phyloP scores from a whole-genome alignment of 2,797 vertebrate genomes.

The Channa striata region DNA sequence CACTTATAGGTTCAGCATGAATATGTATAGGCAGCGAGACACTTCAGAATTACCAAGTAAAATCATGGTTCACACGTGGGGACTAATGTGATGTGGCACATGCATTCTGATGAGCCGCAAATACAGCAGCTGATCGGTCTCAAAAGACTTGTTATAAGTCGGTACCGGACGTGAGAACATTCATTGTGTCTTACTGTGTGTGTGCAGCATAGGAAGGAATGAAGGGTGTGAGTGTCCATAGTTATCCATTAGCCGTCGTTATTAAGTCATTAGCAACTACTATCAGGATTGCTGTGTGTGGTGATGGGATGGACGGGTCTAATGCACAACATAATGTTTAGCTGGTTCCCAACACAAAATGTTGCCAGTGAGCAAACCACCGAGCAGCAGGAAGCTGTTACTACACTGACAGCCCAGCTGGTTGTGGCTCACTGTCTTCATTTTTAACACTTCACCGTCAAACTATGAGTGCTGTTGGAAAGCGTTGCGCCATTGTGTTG shows the following conservation, averaged over 20 bases:
- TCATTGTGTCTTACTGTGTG: constrained; percentile 21
- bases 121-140: constrained; percentile 67
- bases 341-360: constrained; percentile 20
- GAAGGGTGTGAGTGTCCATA: constrained; percentile 11
- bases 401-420: constrained; percentile 3
- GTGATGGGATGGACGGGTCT: not conserved
- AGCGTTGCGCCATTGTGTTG: not conserved
- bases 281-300: not conserved
- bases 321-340: constrained; percentile 15
- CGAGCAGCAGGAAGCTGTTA: constrained; percentile 29
- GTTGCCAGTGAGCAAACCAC: constrained; percentile 18
- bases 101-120: constrained; percentile 74
- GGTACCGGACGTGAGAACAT: constrained; percentile 43
- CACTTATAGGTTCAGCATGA: constrained; percentile 78
- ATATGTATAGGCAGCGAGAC: constrained; percentile 77
- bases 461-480: constrained; percentile 4
- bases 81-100: constrained; percentile 76
- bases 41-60: constrained; percentile 81
- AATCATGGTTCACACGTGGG: constrained; percentile 70
- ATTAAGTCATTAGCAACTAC: constrained; percentile 37
- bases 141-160: constrained; percentile 71
- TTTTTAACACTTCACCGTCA: constrained; percentile 27
- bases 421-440: constrained; percentile 7
- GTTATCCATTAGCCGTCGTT: constrained; percentile 17
- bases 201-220: not conserved